A percentile compares a stretch with the other conserved stretches of the same genome.
Conservation (phyloP, 2,113 vertebrate species). For the Neolamprologus variostigma region DNA sequence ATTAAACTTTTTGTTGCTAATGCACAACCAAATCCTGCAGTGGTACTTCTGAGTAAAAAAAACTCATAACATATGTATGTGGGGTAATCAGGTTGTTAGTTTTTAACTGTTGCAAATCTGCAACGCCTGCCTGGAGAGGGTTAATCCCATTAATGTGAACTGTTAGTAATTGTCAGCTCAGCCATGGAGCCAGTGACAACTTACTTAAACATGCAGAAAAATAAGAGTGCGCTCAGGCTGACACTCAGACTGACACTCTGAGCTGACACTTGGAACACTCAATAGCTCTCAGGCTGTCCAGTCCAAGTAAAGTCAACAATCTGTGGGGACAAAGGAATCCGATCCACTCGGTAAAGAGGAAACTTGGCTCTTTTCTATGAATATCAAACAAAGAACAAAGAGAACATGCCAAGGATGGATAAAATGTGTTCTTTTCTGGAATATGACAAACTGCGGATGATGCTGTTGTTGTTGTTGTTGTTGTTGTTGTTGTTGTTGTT, state of each 20-base stretch:
- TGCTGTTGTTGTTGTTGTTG: background rate
- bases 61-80: background rate
- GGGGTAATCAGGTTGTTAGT: background rate
- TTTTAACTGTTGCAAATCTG: background rate
- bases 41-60: background rate
- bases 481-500: conserved; percentile 7
- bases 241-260: background rate
- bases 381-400: background rate
- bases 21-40: background rate
- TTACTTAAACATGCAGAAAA: background rate
- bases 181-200: background rate
- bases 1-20: background rate
- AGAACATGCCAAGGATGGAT: background rate
- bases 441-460: background rate
- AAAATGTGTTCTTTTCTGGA: background rate
- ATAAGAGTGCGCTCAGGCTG: background rate
- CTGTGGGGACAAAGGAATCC: background rate
- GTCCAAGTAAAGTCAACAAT: background rate
- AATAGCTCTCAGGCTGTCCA: background rate
- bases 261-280: background rate
- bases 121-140: background rate
- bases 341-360: background rate
- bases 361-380: background rate
- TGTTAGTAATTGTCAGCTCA: background rate
- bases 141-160: background rate